These are phyloP conservation scores for Laspeyria flexula DNA, from an alignment of 2,888 invertebrate genomes.

Conservation along the genomic window DNA sequence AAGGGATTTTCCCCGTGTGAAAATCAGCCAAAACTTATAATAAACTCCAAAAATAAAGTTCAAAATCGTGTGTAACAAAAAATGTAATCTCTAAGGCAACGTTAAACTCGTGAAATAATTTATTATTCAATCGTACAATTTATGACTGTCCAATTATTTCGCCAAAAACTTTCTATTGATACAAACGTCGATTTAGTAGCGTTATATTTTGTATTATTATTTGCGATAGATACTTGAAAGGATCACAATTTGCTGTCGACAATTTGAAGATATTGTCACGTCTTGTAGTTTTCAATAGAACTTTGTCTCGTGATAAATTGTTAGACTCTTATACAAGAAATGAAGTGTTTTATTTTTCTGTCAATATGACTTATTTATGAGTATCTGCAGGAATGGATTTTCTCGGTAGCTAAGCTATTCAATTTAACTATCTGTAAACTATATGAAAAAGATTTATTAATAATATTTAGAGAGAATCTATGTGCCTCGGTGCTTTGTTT, in stretches of 20 bases:
- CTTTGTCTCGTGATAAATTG: background rate
- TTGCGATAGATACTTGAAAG: conserved; percentile 2
- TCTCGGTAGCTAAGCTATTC: too few relatives aligned
- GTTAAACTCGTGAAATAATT: background rate
- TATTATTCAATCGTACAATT: conserved; percentile 7
- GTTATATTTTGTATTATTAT: conserved; percentile 9
- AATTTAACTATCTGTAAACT: too few relatives aligned
- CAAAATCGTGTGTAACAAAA: too few relatives aligned
- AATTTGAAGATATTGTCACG: conserved; percentile 1
- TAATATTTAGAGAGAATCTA: too few relatives aligned
- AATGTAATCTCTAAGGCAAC: too few relatives aligned
- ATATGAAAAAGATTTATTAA: too few relatives aligned
- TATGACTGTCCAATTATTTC: conserved; percentile 19
- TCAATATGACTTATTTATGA: too few relatives aligned
- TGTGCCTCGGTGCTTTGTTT: too few relatives aligned
- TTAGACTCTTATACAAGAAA: background rate
- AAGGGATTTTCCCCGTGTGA: too few relatives aligned
- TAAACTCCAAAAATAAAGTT: too few relatives aligned
- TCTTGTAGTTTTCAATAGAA: conserved; percentile 10
- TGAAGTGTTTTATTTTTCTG: conserved; percentile 6
- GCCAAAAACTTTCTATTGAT: conserved; percentile 2
- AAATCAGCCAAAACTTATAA: too few relatives aligned
- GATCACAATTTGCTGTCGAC: conserved; percentile 7
- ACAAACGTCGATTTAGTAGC: background rate
- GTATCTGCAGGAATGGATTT: too few relatives aligned